Evolutionary conservation across 2,888 invertebrate species (phyloP).

Genomic region (Lithophane socia): DNA sequence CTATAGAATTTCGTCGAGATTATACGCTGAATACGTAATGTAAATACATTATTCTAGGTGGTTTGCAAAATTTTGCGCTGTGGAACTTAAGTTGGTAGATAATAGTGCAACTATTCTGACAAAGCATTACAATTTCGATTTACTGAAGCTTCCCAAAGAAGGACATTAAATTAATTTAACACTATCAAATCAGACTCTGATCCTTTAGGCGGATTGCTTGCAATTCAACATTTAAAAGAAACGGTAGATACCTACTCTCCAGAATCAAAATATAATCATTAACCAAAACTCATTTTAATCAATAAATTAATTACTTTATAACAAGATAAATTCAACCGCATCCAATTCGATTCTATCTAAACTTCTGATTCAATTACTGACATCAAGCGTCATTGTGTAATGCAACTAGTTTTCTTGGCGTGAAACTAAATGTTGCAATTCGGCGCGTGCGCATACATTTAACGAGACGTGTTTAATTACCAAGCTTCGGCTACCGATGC

Average conservation of each 20-base stretch:
- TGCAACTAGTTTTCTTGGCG: slow-evolving; percentile 58
- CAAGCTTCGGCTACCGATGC: slow-evolving; percentile 68
- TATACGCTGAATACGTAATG: slow-evolving; percentile 86
- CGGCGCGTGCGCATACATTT: slow-evolving; percentile 76
- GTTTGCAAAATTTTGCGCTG: slow-evolving; percentile 60
- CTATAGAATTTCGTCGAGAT: slow-evolving; percentile 88
- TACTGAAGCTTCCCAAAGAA: not conserved
- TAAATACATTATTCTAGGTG: slow-evolving; percentile 77
- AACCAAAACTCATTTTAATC: not conserved
- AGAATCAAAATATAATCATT: not conserved
- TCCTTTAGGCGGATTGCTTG: not conserved
- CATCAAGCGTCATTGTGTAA: slow-evolving; percentile 63
- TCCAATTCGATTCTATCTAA: slow-evolving; percentile 23
- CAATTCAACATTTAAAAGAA: not conserved
- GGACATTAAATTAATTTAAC: not conserved
- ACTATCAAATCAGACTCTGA: not conserved
- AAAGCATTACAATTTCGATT: not conserved
- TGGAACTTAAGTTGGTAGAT: slow-evolving; percentile 20
- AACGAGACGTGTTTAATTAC: slow-evolving; percentile 78
- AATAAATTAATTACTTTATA: slow-evolving; percentile 6
- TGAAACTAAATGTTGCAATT: slow-evolving; percentile 72
- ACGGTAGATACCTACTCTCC: not conserved
- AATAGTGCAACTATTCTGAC: slow-evolving; percentile 27
- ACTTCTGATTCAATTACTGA: slow-evolving; percentile 40
- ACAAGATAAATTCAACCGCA: slow-evolving; percentile 18